Evolutionary conservation across 1,140 invertebrate genomes (phyloP).

Genomic region (Meloidogyne floridensis): DNA sequence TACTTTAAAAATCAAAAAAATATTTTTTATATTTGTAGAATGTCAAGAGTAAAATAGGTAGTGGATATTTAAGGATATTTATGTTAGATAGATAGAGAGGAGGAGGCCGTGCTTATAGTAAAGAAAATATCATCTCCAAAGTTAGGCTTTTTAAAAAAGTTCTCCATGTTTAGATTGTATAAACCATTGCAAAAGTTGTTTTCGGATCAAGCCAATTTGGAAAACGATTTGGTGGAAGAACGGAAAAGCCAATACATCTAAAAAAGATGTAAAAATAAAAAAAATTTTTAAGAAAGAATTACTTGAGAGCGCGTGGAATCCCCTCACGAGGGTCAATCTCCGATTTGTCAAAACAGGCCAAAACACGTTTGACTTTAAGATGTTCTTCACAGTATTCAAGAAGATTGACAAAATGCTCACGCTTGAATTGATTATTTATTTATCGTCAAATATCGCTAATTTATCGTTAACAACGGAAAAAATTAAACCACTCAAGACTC

Average conservation of each 20-base stretch:
- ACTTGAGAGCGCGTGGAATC: constrained; percentile 45
- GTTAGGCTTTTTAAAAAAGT: background rate
- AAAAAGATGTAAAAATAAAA: background rate
- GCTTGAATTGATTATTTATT: constrained; percentile 13
- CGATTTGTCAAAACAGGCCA: constrained; percentile 49
- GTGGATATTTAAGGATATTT: background rate
- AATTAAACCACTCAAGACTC: too few relatives aligned
- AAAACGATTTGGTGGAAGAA: constrained; percentile 43
- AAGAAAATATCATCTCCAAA: background rate
- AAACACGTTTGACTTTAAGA: constrained; percentile 39
- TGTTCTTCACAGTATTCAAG: constrained; percentile 49
- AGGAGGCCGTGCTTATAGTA: background rate
- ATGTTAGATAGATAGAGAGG: background rate
- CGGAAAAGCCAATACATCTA: constrained; percentile 53
- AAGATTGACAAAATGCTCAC: constrained; percentile 41
- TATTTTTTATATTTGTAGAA: background rate
- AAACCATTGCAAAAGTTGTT: constrained; percentile 49
- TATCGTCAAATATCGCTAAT: too few relatives aligned
- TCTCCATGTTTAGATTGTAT: constrained; percentile 38
- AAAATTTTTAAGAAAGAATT: background rate
- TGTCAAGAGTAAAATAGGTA: background rate
- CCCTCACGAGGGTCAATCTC: constrained; percentile 49
- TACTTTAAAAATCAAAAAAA: background rate
- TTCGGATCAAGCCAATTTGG: constrained; percentile 48
- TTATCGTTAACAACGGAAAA: too few relatives aligned